Conservation (phyloP, 2,113 vertebrate genomes). For the Neolamprologus devosi region DNA sequence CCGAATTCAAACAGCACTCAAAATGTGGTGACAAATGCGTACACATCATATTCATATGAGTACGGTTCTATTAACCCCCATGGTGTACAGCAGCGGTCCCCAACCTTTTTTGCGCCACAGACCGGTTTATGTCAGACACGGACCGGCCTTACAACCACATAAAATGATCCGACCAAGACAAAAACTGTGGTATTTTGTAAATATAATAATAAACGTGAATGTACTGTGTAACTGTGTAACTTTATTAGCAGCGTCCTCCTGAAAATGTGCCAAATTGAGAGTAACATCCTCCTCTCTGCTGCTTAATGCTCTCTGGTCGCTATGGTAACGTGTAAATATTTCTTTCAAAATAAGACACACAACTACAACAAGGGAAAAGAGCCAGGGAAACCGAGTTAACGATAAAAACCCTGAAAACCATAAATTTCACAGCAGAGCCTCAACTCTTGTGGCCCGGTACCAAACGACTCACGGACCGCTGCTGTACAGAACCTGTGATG, state of each 20-base stretch:
- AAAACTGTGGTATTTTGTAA: background rate
- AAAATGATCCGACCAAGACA: background rate
- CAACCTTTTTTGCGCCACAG: background rate
- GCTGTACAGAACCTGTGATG: background rate
- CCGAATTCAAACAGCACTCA: fast-evolving
- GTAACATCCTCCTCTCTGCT: background rate
- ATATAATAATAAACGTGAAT: background rate
- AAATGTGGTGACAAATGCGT: background rate
- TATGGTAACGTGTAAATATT: background rate
- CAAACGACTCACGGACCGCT: background rate
- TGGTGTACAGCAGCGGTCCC: background rate
- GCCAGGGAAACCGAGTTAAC: fast-evolving
- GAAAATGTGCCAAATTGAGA: background rate
- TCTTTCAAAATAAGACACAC: background rate
- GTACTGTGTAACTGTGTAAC: background rate
- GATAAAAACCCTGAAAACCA: background rate
- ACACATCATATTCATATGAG: background rate
- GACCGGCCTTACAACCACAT: background rate
- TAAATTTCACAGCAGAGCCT: background rate
- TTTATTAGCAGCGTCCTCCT: background rate
- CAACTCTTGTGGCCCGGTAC: fast-evolving
- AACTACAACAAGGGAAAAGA: background rate
- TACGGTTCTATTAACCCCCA: background rate
- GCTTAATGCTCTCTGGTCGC: background rate
- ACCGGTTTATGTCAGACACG: background rate